Evolutionary conservation across 37 sponge, comb jelly and placozoan species (phyloP).

Genomic region (Haliclona indistincta): DNA sequence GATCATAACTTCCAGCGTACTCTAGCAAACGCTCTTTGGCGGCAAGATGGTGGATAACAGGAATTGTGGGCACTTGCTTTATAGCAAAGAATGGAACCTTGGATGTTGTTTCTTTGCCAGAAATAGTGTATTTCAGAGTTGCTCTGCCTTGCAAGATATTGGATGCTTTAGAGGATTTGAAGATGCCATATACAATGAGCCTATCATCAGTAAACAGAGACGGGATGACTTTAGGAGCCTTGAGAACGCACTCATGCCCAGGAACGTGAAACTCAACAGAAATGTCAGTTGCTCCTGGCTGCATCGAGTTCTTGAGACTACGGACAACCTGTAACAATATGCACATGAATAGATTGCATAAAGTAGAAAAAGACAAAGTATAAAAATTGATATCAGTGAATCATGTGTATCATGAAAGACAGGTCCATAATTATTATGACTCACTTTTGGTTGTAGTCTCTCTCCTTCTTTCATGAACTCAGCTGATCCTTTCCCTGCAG

Average conservation of each 20-base stretch:
- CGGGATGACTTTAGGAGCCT: constrained; percentile 44
- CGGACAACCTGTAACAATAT: constrained; percentile 20
- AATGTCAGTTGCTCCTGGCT: constrained; percentile 22
- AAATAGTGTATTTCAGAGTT: constrained; percentile 1
- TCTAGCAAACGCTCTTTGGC: constrained; percentile 23
- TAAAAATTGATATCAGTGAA: no score
- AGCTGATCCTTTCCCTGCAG: constrained; percentile 61
- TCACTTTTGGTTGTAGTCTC: constrained; percentile 45
- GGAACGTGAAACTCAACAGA: background rate
- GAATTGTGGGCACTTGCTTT: constrained; percentile 13
- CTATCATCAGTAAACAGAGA: constrained; percentile 67
- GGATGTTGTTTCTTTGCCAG: no score
- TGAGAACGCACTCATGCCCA: background rate
- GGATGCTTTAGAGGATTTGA: constrained; percentile 11
- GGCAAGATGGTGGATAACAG: constrained; percentile 82
- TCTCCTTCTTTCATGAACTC: constrained; percentile 57
- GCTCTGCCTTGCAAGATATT: background rate
- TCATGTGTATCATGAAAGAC: no score
- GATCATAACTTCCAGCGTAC: background rate
- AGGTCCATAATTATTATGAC: no score
- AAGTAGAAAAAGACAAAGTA: no score
- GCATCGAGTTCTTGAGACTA: constrained; percentile 27
- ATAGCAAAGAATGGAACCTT: background rate
- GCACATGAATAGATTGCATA: no score
- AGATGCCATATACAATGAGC: constrained; percentile 62